Conservation (phyloP, 2,888 invertebrate species). For the Yponomeuta sedellus region DNA sequence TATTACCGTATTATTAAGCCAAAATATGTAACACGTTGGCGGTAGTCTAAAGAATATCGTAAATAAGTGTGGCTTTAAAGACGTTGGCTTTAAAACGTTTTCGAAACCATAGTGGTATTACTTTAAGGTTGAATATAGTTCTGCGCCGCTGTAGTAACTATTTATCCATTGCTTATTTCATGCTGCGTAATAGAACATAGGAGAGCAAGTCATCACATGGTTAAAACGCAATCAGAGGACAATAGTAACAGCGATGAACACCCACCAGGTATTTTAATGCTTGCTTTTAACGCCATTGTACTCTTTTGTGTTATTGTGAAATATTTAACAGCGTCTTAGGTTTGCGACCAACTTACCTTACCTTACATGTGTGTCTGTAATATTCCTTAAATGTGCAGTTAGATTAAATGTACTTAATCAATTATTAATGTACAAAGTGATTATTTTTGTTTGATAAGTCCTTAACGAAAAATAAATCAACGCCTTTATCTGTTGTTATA, state of each 20-base stretch:
- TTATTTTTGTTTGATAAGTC: too few relatives aligned
- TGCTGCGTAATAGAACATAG: slow-evolving; percentile 61
- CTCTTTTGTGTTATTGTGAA: background rate
- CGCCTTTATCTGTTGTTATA: too few relatives aligned
- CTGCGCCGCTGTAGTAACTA: slow-evolving; percentile 1
- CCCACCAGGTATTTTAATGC: slow-evolving; percentile 35
- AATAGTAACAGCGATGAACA: slow-evolving; percentile 81
- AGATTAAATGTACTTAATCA: too few relatives aligned
- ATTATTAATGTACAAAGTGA: too few relatives aligned
- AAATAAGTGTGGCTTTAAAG: background rate
- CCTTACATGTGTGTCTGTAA: too few relatives aligned
- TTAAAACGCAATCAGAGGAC: slow-evolving; percentile 80
- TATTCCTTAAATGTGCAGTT: too few relatives aligned
- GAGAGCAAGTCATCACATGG: slow-evolving; percentile 68
- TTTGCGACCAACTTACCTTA: too few relatives aligned
- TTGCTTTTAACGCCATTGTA: slow-evolving; percentile 13
- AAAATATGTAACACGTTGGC: background rate
- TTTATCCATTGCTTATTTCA: slow-evolving; percentile 39
- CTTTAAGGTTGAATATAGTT: background rate
- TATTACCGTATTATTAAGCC: background rate
- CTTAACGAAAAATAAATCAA: too few relatives aligned
- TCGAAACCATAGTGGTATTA: background rate
- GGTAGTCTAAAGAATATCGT: background rate
- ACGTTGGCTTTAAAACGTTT: accelerated
- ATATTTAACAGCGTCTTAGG: too few relatives aligned